Evolutionary conservation across 1,140 invertebrate genomes (phyloP), one percentile per base, ranked within the genome.

Genomic region (Diachasmimorpha longicaudata): DNA sequence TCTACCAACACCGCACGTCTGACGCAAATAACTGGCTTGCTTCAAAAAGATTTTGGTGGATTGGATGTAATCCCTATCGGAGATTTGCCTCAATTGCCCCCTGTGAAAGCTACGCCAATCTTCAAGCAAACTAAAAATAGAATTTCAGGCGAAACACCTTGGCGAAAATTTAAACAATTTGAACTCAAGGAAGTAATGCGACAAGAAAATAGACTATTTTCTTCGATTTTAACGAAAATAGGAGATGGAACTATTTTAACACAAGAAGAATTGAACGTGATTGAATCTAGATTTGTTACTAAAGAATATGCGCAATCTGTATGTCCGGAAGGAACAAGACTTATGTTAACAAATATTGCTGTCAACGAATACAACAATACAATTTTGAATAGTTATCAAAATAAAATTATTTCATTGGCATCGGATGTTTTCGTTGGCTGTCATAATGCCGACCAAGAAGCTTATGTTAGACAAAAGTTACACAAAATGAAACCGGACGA

Each of bases 401-500:
- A 83, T 67, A 80, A 77, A 79, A 72, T 78, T 63, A 80, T 77
- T 78, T 81, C 79, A 58, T 66, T 80, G 55, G 79, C 82, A 42
- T 70, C 16, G n/a, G n/a, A n/a, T n/a, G n/a, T n/a, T n/a, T 77
- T 72, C 66, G 70, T 71, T 39, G 78, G 78, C 66, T 77, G 71
- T 76, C 52, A 71, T 58, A 79, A 75, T 72, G 19, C 48, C 23
- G 71, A 83, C 48, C 78, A 84, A 78, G 46, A 75, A 74, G 77
- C 77, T n/a, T n/a, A 55, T 73, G 55, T 78, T n/a, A 74, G 76
- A 55, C 74, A 81, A 79, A 83, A 84, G 77, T 74, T 86, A 48
- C 80, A 86, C 76, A 86, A 86, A 77, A 81, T 82, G 81, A 77
- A 74, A 10, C 39, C 81, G 5, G 81, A 76, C 21, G 84, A 87